Base-by-base conservation (phyloP, 2,113 vertebrate species). In the Mobula birostris region DNA sequence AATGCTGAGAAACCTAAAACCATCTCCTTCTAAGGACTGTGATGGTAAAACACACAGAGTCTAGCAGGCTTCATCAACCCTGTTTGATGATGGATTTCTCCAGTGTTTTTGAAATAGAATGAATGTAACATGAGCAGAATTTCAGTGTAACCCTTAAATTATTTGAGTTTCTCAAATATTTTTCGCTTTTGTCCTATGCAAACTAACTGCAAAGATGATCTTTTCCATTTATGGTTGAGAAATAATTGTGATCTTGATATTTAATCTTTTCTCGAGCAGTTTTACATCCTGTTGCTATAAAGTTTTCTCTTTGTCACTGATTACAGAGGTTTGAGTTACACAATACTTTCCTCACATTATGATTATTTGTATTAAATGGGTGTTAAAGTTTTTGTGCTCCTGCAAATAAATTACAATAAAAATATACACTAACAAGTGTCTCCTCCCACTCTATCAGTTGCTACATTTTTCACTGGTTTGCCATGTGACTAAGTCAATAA, bases 1-100 rank as follows among this genome's bases (percentile, higher is more conserved):
- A 90, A 90, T 90, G 61, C 61, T 66, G 85, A 90, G 85, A 90
- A 90, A 90, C 61, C n/a, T 68, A 90, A 90, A 90, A 90, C 85
- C 58, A 90, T 68, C 29, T 66, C 85, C 85, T 90, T 90, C 61
- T 90, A 90, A 90, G 85, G 85, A 90, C 85, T 90, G 61, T 90
- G 61, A 32, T 66, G 61, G 85, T 66, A 90, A 68, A 61, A 90
- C 63, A 88, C 58, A 90, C 85, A 90, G 24, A 66, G 29, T 19
- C 85, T 90, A 90, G 66, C 85, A 66, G 85, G 19, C 27, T 88
- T 88, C 85, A 88, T n/a, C 61, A 88, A 90, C 61, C 85, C 61
- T 32, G 61, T 14, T 48, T 90, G 85, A 90, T 90, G 85, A 90
- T 90, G 61, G 85, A 90, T 90, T 90, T n/a, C 85, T 58, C 61